Evolutionary conservation across 2,797 vertebrate genomes (phyloP).

Genomic region (Neostethus bicornis): DNA sequence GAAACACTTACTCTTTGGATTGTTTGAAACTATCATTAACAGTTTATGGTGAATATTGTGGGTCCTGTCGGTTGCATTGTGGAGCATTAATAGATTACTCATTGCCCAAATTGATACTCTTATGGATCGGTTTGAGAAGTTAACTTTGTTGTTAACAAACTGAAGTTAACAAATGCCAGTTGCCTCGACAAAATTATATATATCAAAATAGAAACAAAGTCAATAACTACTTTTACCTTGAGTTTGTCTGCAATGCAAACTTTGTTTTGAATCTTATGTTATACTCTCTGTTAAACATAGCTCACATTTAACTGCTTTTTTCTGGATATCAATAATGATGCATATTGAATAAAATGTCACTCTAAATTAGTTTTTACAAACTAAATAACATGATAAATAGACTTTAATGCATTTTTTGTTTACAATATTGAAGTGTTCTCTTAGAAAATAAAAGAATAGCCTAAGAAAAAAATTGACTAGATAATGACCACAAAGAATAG

Average conservation of each 20-base stretch:
- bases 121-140: not conserved
- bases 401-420: no score
- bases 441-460: not conserved
- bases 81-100: not conserved
- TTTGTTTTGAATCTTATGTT: no score
- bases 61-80: not conserved
- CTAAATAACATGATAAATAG: not conserved
- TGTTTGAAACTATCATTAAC: no score
- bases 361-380: not conserved
- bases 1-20: not conserved
- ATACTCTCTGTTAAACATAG: no score
- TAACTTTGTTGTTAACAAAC: no score
- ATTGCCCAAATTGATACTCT: not conserved
- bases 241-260: not conserved
- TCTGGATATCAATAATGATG: no score
- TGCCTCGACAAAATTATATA: not conserved
- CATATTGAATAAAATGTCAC: not conserved
- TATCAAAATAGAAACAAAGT: not conserved
- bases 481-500: constrained; percentile 2
- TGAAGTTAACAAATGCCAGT: no score
- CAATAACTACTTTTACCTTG: not conserved
- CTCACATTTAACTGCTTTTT: no score
- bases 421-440: no score
- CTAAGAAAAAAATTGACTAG: constrained; percentile 2
- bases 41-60: not conserved